Percentiles rank a stretch among this genome's conserved stretches.
These are phyloP conservation scores for Tinea pellionella DNA, from an alignment of 2,888 invertebrate genomes.

Conservation along the genomic window DNA sequence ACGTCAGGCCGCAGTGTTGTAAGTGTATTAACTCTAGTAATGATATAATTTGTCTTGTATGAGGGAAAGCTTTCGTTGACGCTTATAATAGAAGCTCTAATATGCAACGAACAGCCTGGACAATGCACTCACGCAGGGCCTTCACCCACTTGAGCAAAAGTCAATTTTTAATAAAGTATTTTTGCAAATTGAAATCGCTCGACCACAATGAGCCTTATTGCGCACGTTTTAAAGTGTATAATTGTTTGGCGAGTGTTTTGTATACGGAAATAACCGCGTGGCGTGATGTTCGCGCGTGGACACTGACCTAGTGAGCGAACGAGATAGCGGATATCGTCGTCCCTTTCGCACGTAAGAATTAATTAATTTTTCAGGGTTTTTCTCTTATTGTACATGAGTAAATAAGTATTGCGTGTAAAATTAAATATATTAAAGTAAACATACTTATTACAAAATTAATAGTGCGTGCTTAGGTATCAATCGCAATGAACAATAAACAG, in stretches of 20 bases:
- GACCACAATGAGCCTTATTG: background rate
- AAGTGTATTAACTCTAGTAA: too few species aligned
- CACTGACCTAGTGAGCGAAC: conserved; percentile 36
- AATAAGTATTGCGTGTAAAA: too few species aligned
- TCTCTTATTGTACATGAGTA: background rate
- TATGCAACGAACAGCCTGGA: too few species aligned
- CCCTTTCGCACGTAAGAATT: background rate
- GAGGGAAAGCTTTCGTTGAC: too few species aligned
- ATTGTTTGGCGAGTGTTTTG: background rate
- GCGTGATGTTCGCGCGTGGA: conserved; percentile 47
- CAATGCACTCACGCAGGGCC: background rate
- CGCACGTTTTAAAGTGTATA: background rate
- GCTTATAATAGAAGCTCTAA: too few species aligned
- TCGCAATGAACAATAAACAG: too few species aligned
- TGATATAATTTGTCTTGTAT: too few species aligned
- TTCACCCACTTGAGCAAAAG: background rate
- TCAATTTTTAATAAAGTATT: background rate
- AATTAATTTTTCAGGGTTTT: background rate
- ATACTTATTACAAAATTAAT: too few species aligned
- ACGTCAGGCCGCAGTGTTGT: too few species aligned
- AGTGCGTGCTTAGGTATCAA: too few species aligned
- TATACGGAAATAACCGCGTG: conserved; percentile 33
- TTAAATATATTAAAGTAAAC: too few species aligned
- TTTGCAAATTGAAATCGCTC: background rate
- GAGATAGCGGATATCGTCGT: background rate